Evolutionary conservation across 2,113 vertebrate genomes (phyloP), one percentile per base, ranked within the genome.

Genomic region (Pseudopodoces humilis): DNA sequence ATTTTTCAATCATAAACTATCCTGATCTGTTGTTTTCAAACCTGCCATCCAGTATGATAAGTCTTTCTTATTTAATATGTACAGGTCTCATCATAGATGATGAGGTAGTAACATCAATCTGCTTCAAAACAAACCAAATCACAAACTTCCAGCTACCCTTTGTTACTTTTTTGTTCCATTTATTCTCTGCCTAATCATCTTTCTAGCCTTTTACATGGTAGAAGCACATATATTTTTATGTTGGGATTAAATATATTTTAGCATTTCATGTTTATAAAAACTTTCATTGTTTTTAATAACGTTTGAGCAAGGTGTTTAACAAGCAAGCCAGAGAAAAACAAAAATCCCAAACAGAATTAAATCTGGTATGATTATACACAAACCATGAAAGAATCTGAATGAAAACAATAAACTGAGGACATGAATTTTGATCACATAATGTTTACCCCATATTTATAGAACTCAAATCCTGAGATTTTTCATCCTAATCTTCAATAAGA

Each of bases 381-480:
- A 86, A 59, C 28, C 20, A 41, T 4, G 9, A 68, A 39, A 76
- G 9, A 64, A 59, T 33, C 10, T 41, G 25, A 18, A 49, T 17
- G 30, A 83, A 76, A 74, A 50, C 71, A 85, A 79, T 87, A 83
- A 82, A 74, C 17, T 39, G 39, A 93, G 67, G 21, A 63, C 70
- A 85, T 10, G 15, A 77, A 72, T 91, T 95, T 84, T 88, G 64
- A 93, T 90, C 70, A 80, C 83, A 80, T 55, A 75, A 79, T 64
- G 49, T 72, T 86, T 94, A 44, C 19, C 18, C 10, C 41, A 52
- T 86, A 88, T 88, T 94, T 90, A 90, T 6, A 74, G 35, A 90
- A 77, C 68, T 86, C 78, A 95, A 94, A 95, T 91, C 93, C 93
- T 80, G 84, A 87, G 78, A 88, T 95, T 95, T 95, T 95, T 59